Conservation (phyloP, 2,888 invertebrate species). For the Gandaritis pyraliata region DNA sequence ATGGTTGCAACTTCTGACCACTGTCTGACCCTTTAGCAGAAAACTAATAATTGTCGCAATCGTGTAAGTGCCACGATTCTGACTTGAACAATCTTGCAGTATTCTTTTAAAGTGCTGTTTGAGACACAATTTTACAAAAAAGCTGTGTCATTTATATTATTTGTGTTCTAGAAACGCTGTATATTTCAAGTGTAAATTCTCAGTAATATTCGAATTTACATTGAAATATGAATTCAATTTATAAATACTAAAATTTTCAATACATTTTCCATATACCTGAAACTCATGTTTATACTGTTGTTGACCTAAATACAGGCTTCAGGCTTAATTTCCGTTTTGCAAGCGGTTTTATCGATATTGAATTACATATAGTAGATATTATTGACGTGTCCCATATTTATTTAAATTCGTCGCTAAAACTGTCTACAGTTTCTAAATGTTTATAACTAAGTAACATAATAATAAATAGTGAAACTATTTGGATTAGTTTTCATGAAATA, state of each 20-base stretch:
- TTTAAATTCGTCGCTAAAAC: not conserved
- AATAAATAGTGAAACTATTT: too few relatives aligned
- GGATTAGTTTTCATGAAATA: too few relatives aligned
- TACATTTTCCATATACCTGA: constrained; percentile 3
- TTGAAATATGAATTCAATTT: constrained; percentile 5
- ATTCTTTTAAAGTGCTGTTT: too few relatives aligned
- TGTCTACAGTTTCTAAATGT: too few relatives aligned
- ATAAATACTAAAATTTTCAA: too few relatives aligned
- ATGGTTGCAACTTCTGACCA: not conserved
- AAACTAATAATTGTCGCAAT: not conserved
- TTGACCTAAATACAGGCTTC: constrained; percentile 16
- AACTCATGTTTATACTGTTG: constrained; percentile 4
- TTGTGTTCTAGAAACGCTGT: too few relatives aligned
- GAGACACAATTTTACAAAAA: too few relatives aligned
- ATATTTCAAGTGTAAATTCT: not conserved
- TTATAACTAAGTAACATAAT: too few relatives aligned
- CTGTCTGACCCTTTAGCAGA: not conserved
- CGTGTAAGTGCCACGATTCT: too few relatives aligned
- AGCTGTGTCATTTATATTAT: not conserved
- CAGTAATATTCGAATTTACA: not conserved
- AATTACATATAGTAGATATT: constrained; percentile 1
- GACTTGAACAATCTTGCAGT: not conserved
- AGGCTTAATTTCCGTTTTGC: constrained; percentile 17
- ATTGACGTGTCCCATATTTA: not conserved
- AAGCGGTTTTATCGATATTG: constrained; percentile 10